Evolutionary conservation across 2,888 invertebrate species (phyloP).

Genomic region (Drosophila kokeensis): DNA sequence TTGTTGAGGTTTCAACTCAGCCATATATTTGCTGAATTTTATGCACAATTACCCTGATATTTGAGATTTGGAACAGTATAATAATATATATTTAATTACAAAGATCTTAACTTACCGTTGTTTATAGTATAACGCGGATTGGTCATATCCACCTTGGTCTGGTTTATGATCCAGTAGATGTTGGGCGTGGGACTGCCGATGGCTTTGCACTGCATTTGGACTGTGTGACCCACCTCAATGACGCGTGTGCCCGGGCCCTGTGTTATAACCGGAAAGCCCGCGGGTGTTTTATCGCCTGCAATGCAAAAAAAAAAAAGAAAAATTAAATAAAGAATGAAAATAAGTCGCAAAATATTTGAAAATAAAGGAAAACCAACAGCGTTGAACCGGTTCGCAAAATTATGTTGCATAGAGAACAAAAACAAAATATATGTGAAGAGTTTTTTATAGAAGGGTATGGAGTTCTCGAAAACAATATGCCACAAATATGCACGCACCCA

Average conservation of each 20-base stretch:
- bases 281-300: slow-evolving; percentile 92
- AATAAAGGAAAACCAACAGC: slow-evolving; percentile 19
- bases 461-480: slow-evolving; percentile 72
- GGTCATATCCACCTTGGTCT: slow-evolving; percentile 93
- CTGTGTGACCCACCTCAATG: slow-evolving; percentile 97
- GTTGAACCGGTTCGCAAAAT: slow-evolving; percentile 49
- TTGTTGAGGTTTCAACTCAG: not conserved
- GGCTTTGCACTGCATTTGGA: slow-evolving; percentile 95
- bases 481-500: slow-evolving; percentile 33
- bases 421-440: slow-evolving; percentile 31
- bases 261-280: slow-evolving; percentile 95
- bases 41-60: not conserved
- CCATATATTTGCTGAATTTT: not conserved
- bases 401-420: slow-evolving; percentile 46
- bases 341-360: slow-evolving; percentile 31
- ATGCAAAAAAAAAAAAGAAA: slow-evolving; percentile 35
- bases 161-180: slow-evolving; percentile 97
- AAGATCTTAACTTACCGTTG: slow-evolving; percentile 88
- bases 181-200: slow-evolving; percentile 92
- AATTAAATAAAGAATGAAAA: not conserved
- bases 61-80: not conserved
- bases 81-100: not conserved
- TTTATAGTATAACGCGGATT: slow-evolving; percentile 94
- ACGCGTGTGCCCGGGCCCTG: slow-evolving; percentile 96
- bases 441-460: slow-evolving; percentile 23